Evolutionary conservation across 2,797 vertebrate species (phyloP), one percentile per base, ranked within the genome.

Genomic region (Liparis tanakae): DNA sequence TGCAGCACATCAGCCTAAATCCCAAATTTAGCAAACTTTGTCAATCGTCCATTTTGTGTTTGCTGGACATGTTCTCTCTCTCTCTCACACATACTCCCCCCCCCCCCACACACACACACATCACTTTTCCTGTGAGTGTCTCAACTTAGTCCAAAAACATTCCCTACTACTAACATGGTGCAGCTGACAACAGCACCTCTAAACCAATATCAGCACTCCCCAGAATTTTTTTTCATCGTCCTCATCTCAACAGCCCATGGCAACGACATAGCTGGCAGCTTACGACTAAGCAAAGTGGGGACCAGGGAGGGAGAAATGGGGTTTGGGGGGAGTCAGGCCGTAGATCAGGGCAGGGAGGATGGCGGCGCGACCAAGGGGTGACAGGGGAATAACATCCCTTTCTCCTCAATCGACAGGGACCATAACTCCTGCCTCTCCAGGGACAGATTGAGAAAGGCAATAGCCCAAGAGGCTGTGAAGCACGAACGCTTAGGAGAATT

Each of bases 371-470:
- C 91, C 94, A 90, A 94, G 95, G 93, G 96, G 95, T 97, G 98
- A 99, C 97, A 98, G 94, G 96, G 97, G 97, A 98, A 97, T 99
- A 98, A 99, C 98, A 98, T 97, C 97, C 97, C 96, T 98, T 99
- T 99, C 97, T 99, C 96, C 96, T 96, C 96, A 95, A 95, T 95
- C 94, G 97, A 99, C 98, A 99, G 96, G 96, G 95, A 95, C 95
- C 96, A 99, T 99, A 99, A 99, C 97, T 99, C 97, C 96, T 98
- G 93, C 79, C 92, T 96, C 98, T 95, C 98, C 92, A 91, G 98
- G 98, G 98, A 99, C 96, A 98, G 97, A 99, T 97, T 98, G 97
- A 97, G 96, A 98, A 98, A 98, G 98, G 97, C 97, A 97, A 97
- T 98, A 97, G 96, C 96, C 96, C 92, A 90, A 94, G 95, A 93